A percentile compares a stretch with the other conserved stretches of the same genome.
Evolutionary conservation across 2,113 vertebrate species (phyloP).

Genomic region (Pelecanoides urinatrix): DNA sequence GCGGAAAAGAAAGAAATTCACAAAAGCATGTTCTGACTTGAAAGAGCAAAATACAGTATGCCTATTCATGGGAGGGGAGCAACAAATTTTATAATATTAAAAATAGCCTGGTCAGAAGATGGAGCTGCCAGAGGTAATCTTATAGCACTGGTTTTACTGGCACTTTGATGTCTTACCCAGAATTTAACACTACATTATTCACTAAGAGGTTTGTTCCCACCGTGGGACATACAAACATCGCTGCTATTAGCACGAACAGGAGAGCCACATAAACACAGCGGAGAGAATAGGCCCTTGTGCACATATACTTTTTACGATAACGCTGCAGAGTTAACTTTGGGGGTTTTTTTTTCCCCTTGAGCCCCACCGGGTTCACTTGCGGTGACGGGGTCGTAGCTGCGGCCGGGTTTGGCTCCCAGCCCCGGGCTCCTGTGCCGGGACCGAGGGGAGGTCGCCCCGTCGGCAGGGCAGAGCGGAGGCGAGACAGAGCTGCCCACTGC

Average conservation of each 20-base stretch:
- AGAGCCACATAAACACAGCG: not conserved
- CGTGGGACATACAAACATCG: not conserved
- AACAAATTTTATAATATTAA: not conserved
- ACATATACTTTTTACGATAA: not conserved
- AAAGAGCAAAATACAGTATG: not conserved
- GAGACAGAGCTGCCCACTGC: not conserved
- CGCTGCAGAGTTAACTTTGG: not conserved
- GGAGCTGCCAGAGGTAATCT: constrained; percentile 2
- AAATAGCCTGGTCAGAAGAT: constrained; percentile 6
- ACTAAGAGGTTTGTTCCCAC: constrained; percentile 2
- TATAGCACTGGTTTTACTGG: constrained; percentile 14
- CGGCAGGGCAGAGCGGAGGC: not conserved
- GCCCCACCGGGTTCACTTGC: not conserved
- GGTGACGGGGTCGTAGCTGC: not conserved
- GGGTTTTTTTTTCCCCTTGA: not conserved
- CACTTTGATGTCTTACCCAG: constrained; percentile 19
- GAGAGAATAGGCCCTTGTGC: constrained; percentile 29
- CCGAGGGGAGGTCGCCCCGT: accelerated
- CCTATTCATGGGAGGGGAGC: not conserved
- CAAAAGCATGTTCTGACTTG: not conserved
- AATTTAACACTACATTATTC: constrained; percentile 28
- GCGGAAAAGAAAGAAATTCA: not conserved
- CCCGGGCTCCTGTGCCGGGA: not conserved
- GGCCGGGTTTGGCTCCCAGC: not conserved
- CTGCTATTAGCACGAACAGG: constrained; percentile 21